Percentiles rank a stretch among this genome's conserved stretches.
Conservation (phyloP, 2,113 vertebrate genomes). For the Illadopsis cleaveri region DNA sequence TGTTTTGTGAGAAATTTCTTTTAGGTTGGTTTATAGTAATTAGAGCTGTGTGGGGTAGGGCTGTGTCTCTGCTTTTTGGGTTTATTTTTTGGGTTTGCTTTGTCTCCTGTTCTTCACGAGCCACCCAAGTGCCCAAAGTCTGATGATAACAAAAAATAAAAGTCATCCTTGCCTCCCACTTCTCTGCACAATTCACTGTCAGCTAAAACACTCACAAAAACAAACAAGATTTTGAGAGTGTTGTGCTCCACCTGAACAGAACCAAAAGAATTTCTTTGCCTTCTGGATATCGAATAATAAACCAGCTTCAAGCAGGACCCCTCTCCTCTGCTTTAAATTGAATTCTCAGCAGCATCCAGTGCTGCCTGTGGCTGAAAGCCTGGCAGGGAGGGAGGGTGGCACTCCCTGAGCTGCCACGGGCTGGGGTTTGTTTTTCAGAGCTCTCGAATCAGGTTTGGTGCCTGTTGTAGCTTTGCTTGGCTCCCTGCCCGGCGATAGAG, state of each 20-base stretch:
- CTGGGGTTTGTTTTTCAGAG: not conserved
- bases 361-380: not conserved
- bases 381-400: not conserved
- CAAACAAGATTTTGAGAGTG: not conserved
- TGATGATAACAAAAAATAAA: rapidly evolving
- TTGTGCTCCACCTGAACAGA: rapidly evolving
- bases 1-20: not conserved
- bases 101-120: rapidly evolving
- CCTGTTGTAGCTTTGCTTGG: not conserved
- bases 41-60: not conserved
- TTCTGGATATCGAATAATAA: not conserved
- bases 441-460: not conserved
- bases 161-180: not conserved
- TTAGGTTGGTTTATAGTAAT: not conserved
- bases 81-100: not conserved
- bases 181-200: not conserved
- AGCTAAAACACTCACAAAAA: not conserved
- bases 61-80: not conserved
- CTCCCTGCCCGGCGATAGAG: conserved; percentile 21
- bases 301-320: not conserved
- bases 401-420: not conserved
- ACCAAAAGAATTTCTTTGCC: not conserved
- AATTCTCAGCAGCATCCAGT: not conserved
- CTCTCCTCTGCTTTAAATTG: rapidly evolving
- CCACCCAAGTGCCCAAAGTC: not conserved